Conservation (phyloP, 2,113 vertebrate genomes). For the Thunnus maccoyii region DNA sequence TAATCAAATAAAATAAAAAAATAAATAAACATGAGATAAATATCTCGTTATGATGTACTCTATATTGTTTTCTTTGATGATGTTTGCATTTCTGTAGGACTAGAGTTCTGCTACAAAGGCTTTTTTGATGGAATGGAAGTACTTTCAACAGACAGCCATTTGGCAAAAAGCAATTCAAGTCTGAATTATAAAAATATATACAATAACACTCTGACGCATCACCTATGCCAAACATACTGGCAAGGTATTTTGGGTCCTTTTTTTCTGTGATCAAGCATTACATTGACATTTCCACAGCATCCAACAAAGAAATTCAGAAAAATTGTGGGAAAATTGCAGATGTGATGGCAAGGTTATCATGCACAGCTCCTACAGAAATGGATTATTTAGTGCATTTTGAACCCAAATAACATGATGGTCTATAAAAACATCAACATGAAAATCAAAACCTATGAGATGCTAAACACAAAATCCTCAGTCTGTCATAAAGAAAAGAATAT, state of each 20-base stretch:
- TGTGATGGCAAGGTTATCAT: constrained; percentile 16
- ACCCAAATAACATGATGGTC: constrained; percentile 14
- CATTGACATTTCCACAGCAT: constrained; percentile 19
- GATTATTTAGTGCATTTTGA: constrained; percentile 35
- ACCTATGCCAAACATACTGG: not conserved
- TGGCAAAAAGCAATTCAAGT: not conserved
- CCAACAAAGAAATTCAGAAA: constrained; percentile 8
- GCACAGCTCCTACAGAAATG: not conserved
- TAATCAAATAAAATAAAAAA: too few species aligned
- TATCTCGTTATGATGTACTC: too few species aligned
- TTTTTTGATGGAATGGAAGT: not conserved
- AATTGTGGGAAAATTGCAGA: constrained; percentile 14
- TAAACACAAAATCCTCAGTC: constrained; percentile 23
- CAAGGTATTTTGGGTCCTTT: not conserved
- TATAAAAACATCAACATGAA: constrained; percentile 35
- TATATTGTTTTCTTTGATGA: too few species aligned
- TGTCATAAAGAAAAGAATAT: constrained; percentile 39
- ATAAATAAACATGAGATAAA: too few species aligned
- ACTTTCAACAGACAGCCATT: not conserved
- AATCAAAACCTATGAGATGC: constrained; percentile 36
- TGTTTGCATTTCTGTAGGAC: too few species aligned
- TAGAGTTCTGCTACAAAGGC: too few species aligned
- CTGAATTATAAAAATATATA: not conserved
- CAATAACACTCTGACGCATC: not conserved
- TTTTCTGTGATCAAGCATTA: constrained; percentile 1